Conservation (phyloP, 2,797 vertebrate species). For the Cuculus canorus region DNA sequence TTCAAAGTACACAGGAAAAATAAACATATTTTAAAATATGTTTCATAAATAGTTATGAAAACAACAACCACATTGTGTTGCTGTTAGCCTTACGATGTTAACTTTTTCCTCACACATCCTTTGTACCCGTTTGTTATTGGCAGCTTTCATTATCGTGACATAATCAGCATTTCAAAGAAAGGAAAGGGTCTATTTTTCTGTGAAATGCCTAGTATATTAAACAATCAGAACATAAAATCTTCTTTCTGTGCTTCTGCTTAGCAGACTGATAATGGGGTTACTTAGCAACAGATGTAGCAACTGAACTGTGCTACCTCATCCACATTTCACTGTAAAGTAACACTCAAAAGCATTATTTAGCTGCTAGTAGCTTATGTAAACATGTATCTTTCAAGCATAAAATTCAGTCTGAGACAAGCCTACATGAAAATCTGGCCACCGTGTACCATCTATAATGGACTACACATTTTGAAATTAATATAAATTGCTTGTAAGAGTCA, state of each 20-base stretch:
- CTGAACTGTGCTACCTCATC: constrained; percentile 1
- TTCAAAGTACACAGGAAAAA: background rate
- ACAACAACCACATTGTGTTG: background rate
- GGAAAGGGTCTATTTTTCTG: background rate
- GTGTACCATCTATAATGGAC: background rate
- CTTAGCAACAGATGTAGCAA: constrained; percentile 58
- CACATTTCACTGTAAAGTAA: constrained; percentile 20
- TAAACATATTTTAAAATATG: background rate
- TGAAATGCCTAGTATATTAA: background rate
- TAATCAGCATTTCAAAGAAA: background rate
- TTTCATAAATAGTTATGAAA: background rate
- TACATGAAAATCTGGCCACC: background rate
- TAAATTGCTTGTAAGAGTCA: background rate
- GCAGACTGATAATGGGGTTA: constrained; percentile 30
- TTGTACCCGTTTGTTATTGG: background rate
- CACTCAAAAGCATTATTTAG: constrained; percentile 12
- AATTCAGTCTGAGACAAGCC: background rate
- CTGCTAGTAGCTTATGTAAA: background rate
- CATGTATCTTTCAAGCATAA: constrained; percentile 5
- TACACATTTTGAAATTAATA: background rate
- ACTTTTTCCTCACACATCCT: background rate
- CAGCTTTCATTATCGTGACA: background rate
- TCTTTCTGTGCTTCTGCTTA: background rate
- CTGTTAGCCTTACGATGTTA: background rate
- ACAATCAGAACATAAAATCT: constrained; percentile 31